Evolutionary conservation across 2,113 vertebrate species (phyloP), one percentile per base, ranked within the genome.

Genomic region (Jaculus jaculus): DNA sequence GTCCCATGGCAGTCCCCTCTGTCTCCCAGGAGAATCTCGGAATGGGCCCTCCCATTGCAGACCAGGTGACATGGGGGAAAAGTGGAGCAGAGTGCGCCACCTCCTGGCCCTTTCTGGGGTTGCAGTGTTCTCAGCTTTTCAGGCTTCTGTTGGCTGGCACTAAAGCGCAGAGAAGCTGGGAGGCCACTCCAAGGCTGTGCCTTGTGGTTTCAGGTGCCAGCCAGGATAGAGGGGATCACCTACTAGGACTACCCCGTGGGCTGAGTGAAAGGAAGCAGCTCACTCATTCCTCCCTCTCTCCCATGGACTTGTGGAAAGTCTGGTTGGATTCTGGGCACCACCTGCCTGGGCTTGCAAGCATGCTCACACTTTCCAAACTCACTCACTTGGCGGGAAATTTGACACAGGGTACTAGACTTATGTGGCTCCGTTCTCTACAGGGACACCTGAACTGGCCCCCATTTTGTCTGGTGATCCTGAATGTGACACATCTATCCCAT

Each of bases 391-490:
- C n/a, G 26, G 37, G 47, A 6, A 26, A 26, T 39, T 73, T 37
- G 42, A n/a, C 39, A 34, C 17, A 24, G 54, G 60, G 10, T 42
- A 73, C 77, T 21, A 1, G 61, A 16, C n/a, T 87, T 42, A 78
- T 30, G 30, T 81, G 37, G 20, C 51, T 65, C 66, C 65, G 1
- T 24, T 98, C 89, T 97, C 85, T 89, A 28, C 97, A 98, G 98
- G 97, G 84, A 58, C 95, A 97, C 81, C 98, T 98, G 98, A 99
- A 98, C 95, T 99, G 99, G 94, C 98, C 98, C 54, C 98, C 98
- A 9, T 97, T 99, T 95, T 99, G 99, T 94, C 95, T 99, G 93
- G 99, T 99, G 92, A 97, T 97, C 68, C 97, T 99, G 90, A 99
- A 99, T 96, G 98, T 99, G 91, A 99, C 99, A 5, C 99, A 99